phyloP scores from a whole-genome alignment of 2,113 vertebrate species.

The Paratilapia polleni region DNA sequence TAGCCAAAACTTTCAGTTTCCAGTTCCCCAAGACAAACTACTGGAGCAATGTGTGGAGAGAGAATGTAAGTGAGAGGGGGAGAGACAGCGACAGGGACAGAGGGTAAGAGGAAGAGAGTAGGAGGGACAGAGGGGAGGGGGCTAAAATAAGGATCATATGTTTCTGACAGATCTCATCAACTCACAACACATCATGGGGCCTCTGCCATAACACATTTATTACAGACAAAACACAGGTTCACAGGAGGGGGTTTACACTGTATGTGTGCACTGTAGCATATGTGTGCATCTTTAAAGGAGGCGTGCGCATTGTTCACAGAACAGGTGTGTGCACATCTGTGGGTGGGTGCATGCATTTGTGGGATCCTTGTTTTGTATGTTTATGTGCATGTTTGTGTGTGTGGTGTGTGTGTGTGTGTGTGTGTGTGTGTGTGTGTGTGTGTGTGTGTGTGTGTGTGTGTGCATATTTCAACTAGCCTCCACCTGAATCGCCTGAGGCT shows the following conservation, averaged over 20 bases:
- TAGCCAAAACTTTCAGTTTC: constrained; percentile 65
- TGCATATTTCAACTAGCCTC: constrained; percentile 74
- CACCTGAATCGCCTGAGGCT: constrained; percentile 77
- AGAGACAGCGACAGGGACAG: constrained; percentile 13
- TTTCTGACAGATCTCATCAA: constrained; percentile 78
- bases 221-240: constrained; percentile 66
- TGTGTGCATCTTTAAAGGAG: not conserved
- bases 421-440: not conserved
- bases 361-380: constrained; percentile 19
- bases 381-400: not conserved
- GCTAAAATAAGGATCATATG: constrained; percentile 75
- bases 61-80: constrained; percentile 3
- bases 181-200: constrained; percentile 57
- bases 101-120: not conserved
- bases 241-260: constrained; percentile 31
- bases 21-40: constrained; percentile 49
- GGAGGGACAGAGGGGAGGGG: not conserved
- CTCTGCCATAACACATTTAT: constrained; percentile 62
- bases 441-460: constrained; percentile 11
- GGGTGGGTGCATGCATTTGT: constrained; percentile 23
- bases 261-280: constrained; percentile 16
- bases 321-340: constrained; percentile 53
- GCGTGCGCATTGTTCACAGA: constrained; percentile 24
- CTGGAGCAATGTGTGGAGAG: constrained; percentile 34
- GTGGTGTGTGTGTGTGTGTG: constrained; percentile 18